Evolutionary conservation across 2,888 invertebrate genomes (phyloP), one percentile per base, ranked within the genome.

Genomic region (Tipula helvola): DNA sequence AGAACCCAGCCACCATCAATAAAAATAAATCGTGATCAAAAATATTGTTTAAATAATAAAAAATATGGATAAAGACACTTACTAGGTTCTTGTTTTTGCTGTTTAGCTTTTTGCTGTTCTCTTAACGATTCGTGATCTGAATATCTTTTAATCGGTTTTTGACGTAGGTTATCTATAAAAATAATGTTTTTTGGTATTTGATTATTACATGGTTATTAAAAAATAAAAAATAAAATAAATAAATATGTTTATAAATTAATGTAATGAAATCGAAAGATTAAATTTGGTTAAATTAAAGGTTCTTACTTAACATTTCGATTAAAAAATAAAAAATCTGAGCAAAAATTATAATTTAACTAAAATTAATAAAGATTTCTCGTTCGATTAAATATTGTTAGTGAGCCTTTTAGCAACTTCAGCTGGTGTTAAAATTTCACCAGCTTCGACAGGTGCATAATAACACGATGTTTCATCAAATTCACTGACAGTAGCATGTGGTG

Each of bases 401-500:
- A 91, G 88, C 13, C 92, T 90, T 87, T 89, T 89, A 86, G 91
- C 91, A 86, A 92, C 90, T 88, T 92, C 90, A 5, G 91, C 90
- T 12, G 92, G 92, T 0, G 92, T 91, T 5, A 94, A 92, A 89
- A 95, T 95, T 90, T 95, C 95, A 86, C 94, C 95, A 86, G 94
- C 96, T 90, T 97, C 97, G 5, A 97, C 94, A 10, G 96, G 95
- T 47, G 96, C 95, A 90, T 97, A 97, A 90, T 96, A 97, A 90
- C 96, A 96, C 84, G 96, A 96, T 89, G 95, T 95, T 89, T 97
- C 97, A 88, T 97, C 97, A 90, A 97, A 97, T 90, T 97, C 97
- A 10, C 97, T 97, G 39, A 93, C 95, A 0, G 97, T 97, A 28
- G 97, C 97, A 90, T 95, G 95, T 0, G 97, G 97, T 12, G 97